A percentile compares a stretch with the other conserved stretches of the same genome.
Evolutionary conservation across 2,888 invertebrate species (phyloP).

Genomic region (Drosophila sordidula): DNA sequence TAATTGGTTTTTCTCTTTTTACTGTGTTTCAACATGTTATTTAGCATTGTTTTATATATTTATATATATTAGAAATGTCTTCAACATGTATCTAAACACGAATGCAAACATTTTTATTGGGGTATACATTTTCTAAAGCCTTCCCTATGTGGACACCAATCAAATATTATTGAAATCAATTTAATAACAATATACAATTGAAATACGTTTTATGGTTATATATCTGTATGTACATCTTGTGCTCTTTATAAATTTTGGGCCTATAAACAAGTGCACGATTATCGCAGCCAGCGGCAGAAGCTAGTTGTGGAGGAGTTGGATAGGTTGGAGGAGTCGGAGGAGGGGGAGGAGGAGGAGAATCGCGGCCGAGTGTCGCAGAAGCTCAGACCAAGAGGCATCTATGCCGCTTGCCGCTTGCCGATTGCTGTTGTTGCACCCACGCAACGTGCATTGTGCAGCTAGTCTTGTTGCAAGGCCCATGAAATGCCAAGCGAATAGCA

Average conservation of each 20-base stretch:
- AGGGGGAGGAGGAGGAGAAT: neutral
- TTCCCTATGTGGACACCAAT: too few species aligned
- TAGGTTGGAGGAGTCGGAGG: neutral
- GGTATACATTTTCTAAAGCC: neutral
- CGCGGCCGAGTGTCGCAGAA: constrained; percentile 43
- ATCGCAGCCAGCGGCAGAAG: constrained; percentile 9
- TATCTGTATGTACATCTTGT: neutral
- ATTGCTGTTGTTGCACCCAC: constrained; percentile 47
- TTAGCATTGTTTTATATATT: too few species aligned
- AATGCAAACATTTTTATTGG: neutral
- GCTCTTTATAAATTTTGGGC: constrained; percentile 12
- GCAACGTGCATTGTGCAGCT: constrained; percentile 27
- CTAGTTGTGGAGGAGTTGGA: constrained; percentile 2
- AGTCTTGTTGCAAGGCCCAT: constrained; percentile 18
- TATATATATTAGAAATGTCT: too few species aligned
- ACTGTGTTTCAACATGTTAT: too few species aligned
- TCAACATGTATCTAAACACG: too few species aligned
- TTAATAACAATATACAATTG: too few species aligned
- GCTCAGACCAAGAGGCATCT: constrained; percentile 26
- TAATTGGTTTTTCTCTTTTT: too few species aligned
- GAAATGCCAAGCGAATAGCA: constrained; percentile 51
- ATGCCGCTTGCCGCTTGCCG: constrained; percentile 9
- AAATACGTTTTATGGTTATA: neutral
- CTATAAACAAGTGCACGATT: constrained; percentile 55
- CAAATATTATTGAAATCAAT: neutral